phyloP scores from a whole-genome alignment of 1,140 invertebrate species.

The Neodiprion pinetum region DNA sequence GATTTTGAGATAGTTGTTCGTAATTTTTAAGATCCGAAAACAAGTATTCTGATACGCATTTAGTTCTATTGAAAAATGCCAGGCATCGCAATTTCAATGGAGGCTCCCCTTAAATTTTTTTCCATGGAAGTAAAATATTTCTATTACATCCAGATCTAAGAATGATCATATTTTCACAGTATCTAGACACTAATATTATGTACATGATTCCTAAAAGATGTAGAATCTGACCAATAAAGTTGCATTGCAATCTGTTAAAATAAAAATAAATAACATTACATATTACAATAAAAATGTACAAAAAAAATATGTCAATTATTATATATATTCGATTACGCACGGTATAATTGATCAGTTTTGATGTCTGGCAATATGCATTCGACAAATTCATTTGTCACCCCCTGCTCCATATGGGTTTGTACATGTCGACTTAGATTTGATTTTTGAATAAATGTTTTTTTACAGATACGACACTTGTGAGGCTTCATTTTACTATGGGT shows the following conservation, averaged over 20 bases:
- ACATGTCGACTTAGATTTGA: constrained; percentile 56
- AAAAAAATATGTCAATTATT: not conserved
- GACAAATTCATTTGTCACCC: not conserved
- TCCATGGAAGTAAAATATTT: no score
- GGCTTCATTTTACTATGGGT: constrained; percentile 74
- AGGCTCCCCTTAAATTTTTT: no score
- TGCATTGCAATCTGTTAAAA: not conserved
- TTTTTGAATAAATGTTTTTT: constrained; percentile 49
- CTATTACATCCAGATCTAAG: no score
- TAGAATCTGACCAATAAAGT: not conserved
- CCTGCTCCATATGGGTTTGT: constrained; percentile 43
- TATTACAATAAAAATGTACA: not conserved
- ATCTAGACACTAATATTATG: not conserved
- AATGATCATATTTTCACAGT: not conserved
- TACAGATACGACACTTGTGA: constrained; percentile 71
- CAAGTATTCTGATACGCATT: no score
- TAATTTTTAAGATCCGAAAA: no score
- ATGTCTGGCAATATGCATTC: not conserved
- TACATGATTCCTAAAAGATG: not conserved
- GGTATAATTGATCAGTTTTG: not conserved
- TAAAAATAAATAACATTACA: not conserved
- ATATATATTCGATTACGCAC: not conserved
- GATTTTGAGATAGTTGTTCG: no score
- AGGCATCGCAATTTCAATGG: no score
- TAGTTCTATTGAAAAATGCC: no score